Conservation (phyloP, 1,140 invertebrate species). For the Drosophila santomea region DNA sequence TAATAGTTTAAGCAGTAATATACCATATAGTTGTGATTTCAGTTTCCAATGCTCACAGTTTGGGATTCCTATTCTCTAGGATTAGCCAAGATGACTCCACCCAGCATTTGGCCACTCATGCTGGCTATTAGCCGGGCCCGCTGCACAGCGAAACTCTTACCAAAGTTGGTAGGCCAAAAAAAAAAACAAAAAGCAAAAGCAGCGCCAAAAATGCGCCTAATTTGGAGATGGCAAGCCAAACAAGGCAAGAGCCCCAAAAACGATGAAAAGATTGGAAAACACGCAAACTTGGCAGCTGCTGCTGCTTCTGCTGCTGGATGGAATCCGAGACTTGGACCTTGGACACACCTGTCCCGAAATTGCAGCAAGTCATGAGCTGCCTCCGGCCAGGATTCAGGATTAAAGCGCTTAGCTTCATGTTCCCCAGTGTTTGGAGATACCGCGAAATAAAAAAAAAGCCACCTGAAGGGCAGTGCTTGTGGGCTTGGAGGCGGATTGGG, state of each 20-base stretch:
- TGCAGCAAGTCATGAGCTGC: conserved; percentile 73
- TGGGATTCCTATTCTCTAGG: background rate
- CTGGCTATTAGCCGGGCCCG: conserved; percentile 27
- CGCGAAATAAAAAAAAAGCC: conserved; percentile 26
- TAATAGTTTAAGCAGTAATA: too few relatives aligned
- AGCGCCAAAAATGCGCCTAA: conserved; percentile 58
- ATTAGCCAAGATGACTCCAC: background rate
- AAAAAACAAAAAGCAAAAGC: conserved; percentile 29
- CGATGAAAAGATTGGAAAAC: conserved; percentile 67
- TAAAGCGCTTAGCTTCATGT: conserved; percentile 61
- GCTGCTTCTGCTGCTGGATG: conserved; percentile 35
- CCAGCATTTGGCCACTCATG: conserved; percentile 38
- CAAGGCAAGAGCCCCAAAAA: conserved; percentile 31
- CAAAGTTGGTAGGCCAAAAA: conserved; percentile 28
- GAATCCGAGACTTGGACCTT: conserved; percentile 67
- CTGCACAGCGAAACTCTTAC: conserved; percentile 24
- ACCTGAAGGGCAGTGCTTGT: background rate
- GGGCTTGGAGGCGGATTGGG: background rate
- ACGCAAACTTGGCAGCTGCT: conserved; percentile 79
- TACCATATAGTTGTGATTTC: background rate
- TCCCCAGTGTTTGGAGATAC: conserved; percentile 29
- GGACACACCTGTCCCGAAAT: conserved; percentile 72
- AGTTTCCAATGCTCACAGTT: background rate
- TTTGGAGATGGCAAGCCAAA: conserved; percentile 46
- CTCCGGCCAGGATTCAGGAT: conserved; percentile 50